Evolutionary conservation across 2,113 vertebrate genomes (phyloP).

Genomic region (Pluvialis apricaria): DNA sequence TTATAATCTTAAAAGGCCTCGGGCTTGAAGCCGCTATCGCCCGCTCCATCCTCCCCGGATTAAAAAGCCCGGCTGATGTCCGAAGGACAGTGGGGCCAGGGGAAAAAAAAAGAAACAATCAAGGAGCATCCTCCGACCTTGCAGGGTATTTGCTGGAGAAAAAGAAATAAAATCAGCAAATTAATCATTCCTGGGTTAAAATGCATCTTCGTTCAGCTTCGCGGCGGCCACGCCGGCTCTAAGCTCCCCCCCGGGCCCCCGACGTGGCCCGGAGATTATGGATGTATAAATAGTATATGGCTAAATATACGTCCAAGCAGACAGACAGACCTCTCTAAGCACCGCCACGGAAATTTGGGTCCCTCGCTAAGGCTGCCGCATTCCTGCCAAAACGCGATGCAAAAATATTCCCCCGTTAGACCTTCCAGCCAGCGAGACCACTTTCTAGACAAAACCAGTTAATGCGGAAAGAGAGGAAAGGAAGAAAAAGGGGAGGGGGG

Average conservation of each 20-base stretch:
- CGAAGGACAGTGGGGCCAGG: neutral
- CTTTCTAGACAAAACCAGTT: slow-evolving; percentile 44
- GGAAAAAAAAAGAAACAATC: neutral
- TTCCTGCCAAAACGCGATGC: slow-evolving; percentile 18
- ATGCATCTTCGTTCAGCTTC: neutral
- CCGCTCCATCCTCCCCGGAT: neutral
- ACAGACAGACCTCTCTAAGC: slow-evolving; percentile 2
- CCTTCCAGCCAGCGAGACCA: slow-evolving; percentile 24
- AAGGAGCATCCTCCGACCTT: slow-evolving; percentile 23
- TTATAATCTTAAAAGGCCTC: neutral
- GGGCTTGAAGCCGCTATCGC: neutral
- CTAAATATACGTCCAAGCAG: slow-evolving; percentile 32
- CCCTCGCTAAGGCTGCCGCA: slow-evolving; percentile 22
- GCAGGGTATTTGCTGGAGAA: neutral
- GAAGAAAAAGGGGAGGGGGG: neutral
- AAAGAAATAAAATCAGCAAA: slow-evolving; percentile 6
- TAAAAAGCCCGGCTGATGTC: neutral
- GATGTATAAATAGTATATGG: slow-evolving; percentile 33
- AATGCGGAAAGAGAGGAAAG: neutral
- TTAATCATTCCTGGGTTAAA: neutral
- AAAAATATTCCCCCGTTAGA: slow-evolving; percentile 5
- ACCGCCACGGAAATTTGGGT: slow-evolving; percentile 10
- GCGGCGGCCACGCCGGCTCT: neutral
- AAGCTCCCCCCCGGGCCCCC: neutral
- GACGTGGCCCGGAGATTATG: neutral